phyloP scores from a whole-genome alignment of 2,113 vertebrate genomes.

The Calypte anna region DNA sequence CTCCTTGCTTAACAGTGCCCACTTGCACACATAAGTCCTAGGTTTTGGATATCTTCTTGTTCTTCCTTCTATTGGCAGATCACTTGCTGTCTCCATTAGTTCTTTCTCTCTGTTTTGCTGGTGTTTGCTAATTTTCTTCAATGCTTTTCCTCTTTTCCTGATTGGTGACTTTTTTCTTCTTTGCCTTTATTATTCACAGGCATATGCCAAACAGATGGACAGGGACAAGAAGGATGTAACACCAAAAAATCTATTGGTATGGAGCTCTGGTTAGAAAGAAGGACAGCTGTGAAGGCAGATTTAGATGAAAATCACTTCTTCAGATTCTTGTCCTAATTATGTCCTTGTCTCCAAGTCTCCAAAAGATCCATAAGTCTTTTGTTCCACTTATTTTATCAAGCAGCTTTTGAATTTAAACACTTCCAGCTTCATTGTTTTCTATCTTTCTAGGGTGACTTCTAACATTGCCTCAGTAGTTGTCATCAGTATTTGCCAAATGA shows the following conservation, averaged over 20 bases:
- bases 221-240: not conserved
- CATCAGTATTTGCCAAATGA: not conserved
- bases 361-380: not conserved
- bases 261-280: not conserved
- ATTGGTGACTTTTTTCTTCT: not conserved
- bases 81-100: not conserved
- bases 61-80: not conserved
- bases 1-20: not conserved
- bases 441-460: not conserved
- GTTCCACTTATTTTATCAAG: not conserved
- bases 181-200: not conserved
- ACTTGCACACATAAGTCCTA: not conserved
- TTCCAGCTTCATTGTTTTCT: not conserved
- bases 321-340: not conserved
- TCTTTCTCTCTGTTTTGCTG: not conserved
- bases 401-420: not conserved
- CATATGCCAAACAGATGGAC: not conserved
- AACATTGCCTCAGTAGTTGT: not conserved
- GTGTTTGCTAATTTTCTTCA: not conserved
- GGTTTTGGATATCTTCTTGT: not conserved
- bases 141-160: not conserved
- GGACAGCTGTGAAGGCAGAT: not conserved
- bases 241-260: not conserved
- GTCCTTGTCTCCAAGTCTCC: not conserved
- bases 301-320: not conserved